Evolutionary conservation across 1,140 invertebrate species (phyloP).

Genomic region (Meloidogyne hapla): DNA sequence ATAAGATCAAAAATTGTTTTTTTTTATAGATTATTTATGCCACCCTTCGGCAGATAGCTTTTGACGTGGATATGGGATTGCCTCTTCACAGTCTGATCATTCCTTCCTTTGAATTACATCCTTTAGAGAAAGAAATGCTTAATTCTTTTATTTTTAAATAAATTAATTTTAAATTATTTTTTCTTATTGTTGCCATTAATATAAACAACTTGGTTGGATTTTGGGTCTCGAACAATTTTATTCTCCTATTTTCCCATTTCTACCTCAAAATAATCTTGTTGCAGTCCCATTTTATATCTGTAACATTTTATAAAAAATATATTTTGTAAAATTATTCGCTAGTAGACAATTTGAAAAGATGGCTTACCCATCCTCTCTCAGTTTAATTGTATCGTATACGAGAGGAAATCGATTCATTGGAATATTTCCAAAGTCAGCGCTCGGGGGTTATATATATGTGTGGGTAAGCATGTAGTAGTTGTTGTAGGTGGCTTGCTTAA

Average conservation of each 20-base stretch:
- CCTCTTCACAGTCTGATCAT: slow-evolving; percentile 92
- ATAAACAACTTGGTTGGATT: not conserved
- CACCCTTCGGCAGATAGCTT: not conserved
- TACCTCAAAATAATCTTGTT: too few species aligned
- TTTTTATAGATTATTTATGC: not conserved
- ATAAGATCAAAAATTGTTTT: too few species aligned
- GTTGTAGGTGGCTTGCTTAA: not conserved
- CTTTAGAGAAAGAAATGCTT: slow-evolving; percentile 58
- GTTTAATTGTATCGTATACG: not conserved
- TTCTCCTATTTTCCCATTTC: too few species aligned
- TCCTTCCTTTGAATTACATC: slow-evolving; percentile 54
- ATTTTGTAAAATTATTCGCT: not conserved
- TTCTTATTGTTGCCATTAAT: not conserved
- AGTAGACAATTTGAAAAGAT: not conserved
- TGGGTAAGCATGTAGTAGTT: slow-evolving; percentile 5
- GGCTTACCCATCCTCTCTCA: not conserved
- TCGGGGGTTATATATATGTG: not conserved
- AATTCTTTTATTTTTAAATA: slow-evolving; percentile 51
- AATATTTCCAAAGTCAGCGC: slow-evolving; percentile 5
- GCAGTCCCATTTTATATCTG: not conserved
- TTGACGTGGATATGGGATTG: slow-evolving; percentile 67
- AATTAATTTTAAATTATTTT: not conserved
- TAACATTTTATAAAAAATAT: not conserved
- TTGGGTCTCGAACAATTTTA: too few species aligned
- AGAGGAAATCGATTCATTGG: slow-evolving; percentile 2